A percentile compares a stretch with the other conserved stretches of the same genome.
These are phyloP conservation scores for Drosophila cardini DNA, from an alignment of 1,140 invertebrate species.

Conservation along the genomic window DNA sequence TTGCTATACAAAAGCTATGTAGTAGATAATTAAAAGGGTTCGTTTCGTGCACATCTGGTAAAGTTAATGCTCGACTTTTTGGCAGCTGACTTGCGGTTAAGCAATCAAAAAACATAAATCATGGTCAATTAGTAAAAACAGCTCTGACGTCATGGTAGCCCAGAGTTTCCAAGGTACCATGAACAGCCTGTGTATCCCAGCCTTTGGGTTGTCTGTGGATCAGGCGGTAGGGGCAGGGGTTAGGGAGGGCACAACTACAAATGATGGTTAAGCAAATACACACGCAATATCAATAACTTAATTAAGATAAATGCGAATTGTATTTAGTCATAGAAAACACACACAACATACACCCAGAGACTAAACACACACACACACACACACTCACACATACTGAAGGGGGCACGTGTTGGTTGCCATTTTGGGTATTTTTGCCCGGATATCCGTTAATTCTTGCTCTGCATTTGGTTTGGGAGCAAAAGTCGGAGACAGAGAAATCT, in stretches of 20 bases:
- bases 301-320: conserved; percentile 81
- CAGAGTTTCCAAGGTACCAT: conserved; percentile 12
- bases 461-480: conserved; percentile 27
- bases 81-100: conserved; percentile 76
- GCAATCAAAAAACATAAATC: conserved; percentile 78
- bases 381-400: conserved; percentile 11
- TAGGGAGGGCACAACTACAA: conserved; percentile 16
- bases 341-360: not conserved
- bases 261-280: conserved; percentile 33
- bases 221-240: conserved; percentile 31
- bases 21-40: conserved; percentile 69
- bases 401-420: conserved; percentile 29
- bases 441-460: conserved; percentile 47
- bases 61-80: conserved; percentile 38
- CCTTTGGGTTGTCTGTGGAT: not conserved
- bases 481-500: conserved; percentile 48
- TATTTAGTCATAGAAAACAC: conserved; percentile 62
- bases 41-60: conserved; percentile 14
- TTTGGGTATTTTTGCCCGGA: conserved; percentile 61
- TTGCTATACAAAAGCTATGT: conserved; percentile 10
- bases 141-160: conserved; percentile 43
- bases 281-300: conserved; percentile 80
- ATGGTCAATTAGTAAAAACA: conserved; percentile 64
- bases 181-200: not conserved
- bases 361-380: conserved; percentile 24